A percentile compares a stretch with the other conserved stretches of the same genome.
Conservation (phyloP, 1,140 invertebrate species). For the Archegozetes longisetosus region DNA sequence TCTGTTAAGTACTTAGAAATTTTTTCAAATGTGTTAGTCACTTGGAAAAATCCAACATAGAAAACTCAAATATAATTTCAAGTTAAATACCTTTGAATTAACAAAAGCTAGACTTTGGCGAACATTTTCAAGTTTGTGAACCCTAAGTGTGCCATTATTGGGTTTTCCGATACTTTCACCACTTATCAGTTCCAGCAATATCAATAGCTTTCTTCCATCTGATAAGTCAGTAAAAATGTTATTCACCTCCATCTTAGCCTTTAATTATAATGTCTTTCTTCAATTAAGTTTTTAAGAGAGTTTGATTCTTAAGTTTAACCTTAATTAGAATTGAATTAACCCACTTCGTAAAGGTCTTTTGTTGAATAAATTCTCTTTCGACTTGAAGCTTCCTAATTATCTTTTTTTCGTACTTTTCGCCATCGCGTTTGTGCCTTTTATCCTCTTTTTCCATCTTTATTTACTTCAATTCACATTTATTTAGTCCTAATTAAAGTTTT, state of each 20-base stretch:
- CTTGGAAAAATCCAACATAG: too few relatives aligned
- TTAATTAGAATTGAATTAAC: constrained; percentile 99
- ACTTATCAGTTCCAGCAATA: constrained; percentile 95
- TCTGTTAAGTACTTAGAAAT: too few relatives aligned
- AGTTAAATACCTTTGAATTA: constrained; percentile 76
- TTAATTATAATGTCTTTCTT: too few relatives aligned
- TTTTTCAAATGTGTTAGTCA: too few relatives aligned
- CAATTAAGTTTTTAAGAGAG: too few relatives aligned
- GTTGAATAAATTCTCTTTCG: constrained; percentile 71
- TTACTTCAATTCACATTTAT: too few relatives aligned
- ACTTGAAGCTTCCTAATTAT: neutral
- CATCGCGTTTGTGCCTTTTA: neutral
- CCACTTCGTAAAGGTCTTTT: constrained; percentile 98
- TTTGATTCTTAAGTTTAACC: too few relatives aligned
- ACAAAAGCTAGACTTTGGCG: constrained; percentile 95
- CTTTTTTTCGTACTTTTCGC: constrained; percentile 5
- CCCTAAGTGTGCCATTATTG: constrained; percentile 87
- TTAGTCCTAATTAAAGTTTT: too few relatives aligned
- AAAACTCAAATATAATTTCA: too few relatives aligned
- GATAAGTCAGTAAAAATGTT: constrained; percentile 90
- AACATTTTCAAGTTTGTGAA: constrained; percentile 98
- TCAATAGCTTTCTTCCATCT: constrained; percentile 86
- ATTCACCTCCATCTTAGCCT: constrained; percentile 81
- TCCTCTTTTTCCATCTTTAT: too few relatives aligned
- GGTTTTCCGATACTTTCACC: constrained; percentile 91